Conservation (phyloP, 2,113 vertebrate species). For the Marmota flaviventris region DNA sequence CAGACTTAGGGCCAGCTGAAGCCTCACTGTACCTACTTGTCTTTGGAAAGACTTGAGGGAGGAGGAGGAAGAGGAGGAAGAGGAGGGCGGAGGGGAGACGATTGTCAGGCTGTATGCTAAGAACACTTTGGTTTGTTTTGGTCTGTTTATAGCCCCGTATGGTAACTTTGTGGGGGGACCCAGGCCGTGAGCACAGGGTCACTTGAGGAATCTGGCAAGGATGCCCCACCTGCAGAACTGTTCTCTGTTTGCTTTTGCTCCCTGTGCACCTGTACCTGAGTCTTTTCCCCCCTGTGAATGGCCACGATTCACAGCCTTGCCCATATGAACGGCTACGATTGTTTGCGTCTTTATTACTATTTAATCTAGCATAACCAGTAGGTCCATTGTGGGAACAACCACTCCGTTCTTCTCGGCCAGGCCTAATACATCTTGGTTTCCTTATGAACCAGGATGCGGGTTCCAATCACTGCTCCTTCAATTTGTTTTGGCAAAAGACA, state of each 20-base stretch:
- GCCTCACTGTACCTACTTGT: constrained; percentile 31
- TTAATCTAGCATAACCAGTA: constrained; percentile 73
- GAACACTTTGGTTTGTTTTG: constrained; percentile 33
- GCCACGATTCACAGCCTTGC: constrained; percentile 63
- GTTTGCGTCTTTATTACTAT: constrained; percentile 74
- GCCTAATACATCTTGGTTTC: constrained; percentile 54
- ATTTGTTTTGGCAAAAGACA: constrained; percentile 84
- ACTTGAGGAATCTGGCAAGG: constrained; percentile 59
- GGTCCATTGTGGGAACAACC: constrained; percentile 72
- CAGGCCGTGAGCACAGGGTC: constrained; percentile 28
- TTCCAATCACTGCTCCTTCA: constrained; percentile 55
- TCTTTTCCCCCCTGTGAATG: constrained; percentile 46
- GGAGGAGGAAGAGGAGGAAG: no score
- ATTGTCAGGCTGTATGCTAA: background rate
- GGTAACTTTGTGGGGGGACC: background rate
- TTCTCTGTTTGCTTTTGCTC: constrained; percentile 44
- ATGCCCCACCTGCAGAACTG: constrained; percentile 26
- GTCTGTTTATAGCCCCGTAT: background rate
- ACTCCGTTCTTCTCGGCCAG: constrained; percentile 53
- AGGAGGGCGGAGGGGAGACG: background rate
- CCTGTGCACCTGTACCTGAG: constrained; percentile 54
- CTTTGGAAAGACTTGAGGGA: constrained; percentile 46
- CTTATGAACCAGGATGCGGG: constrained; percentile 71
- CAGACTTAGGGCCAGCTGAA: background rate
- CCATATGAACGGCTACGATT: constrained; percentile 64